Percentiles rank a stretch among this genome's conserved stretches.
Evolutionary conservation across 1,140 invertebrate genomes (phyloP).

Genomic region (Panagrolaimus sp.): DNA sequence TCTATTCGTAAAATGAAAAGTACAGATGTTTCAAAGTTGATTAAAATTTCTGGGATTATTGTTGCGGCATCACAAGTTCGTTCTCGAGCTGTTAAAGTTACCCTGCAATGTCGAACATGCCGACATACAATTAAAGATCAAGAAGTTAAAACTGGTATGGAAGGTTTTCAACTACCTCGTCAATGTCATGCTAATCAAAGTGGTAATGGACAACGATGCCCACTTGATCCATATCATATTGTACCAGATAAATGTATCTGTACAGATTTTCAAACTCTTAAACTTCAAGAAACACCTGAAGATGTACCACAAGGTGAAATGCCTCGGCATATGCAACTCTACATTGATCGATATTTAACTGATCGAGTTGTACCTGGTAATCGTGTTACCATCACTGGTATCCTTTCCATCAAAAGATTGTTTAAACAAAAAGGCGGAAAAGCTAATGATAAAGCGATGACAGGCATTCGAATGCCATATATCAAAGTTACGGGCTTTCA

Average conservation of each 20-base stretch:
- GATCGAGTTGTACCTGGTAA: slow-evolving; percentile 94
- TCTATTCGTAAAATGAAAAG: slow-evolving; percentile 80
- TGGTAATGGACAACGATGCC: slow-evolving; percentile 74
- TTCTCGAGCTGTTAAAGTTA: slow-evolving; percentile 87
- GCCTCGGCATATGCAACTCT: slow-evolving; percentile 88
- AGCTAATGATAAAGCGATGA: slow-evolving; percentile 75
- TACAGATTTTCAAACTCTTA: slow-evolving; percentile 80
- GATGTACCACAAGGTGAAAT: slow-evolving; percentile 96
- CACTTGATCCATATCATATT: slow-evolving; percentile 94
- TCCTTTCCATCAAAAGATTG: slow-evolving; percentile 92
- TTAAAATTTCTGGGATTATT: slow-evolving; percentile 92
- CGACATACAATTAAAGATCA: slow-evolving; percentile 81
- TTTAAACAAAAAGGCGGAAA: slow-evolving; percentile 59
- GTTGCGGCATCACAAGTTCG: slow-evolving; percentile 85
- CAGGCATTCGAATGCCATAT: slow-evolving; percentile 87
- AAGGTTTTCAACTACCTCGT: slow-evolving; percentile 90
- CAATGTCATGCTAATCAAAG: slow-evolving; percentile 82
- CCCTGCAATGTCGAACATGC: slow-evolving; percentile 90
- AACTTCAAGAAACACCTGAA: slow-evolving; percentile 92
- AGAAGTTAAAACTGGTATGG: slow-evolving; percentile 83
- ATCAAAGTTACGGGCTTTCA: slow-evolving; percentile 87
- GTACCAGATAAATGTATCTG: slow-evolving; percentile 92
- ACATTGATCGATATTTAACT: slow-evolving; percentile 85
- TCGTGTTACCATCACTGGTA: slow-evolving; percentile 81
- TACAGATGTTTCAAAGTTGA: slow-evolving; percentile 79